These are phyloP conservation scores for Phengaris arion DNA, from an alignment of 2,888 invertebrate genomes.

Conservation along the genomic window DNA sequence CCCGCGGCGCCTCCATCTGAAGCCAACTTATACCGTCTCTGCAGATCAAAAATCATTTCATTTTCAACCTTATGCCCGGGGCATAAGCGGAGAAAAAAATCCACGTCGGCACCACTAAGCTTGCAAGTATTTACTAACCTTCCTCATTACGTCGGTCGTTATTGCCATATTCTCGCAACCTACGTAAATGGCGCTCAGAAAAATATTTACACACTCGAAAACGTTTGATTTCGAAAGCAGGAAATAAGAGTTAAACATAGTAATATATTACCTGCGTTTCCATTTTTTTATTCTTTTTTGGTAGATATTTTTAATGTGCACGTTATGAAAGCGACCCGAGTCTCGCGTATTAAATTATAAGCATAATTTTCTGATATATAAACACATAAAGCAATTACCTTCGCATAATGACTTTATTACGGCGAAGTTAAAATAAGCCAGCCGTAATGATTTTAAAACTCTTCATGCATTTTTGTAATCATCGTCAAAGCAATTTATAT, in stretches of 20 bases:
- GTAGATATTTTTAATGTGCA: slow-evolving; percentile 26
- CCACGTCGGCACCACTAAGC: slow-evolving; percentile 37
- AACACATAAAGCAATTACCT: slow-evolving; percentile 28
- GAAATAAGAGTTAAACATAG: slow-evolving; percentile 30
- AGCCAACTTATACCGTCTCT: slow-evolving; percentile 54
- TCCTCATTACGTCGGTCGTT: slow-evolving; percentile 71
- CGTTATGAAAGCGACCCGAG: slow-evolving; percentile 9
- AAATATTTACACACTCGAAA: slow-evolving; percentile 67
- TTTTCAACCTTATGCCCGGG: slow-evolving; percentile 51
- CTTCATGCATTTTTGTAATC: slow-evolving; percentile 3
- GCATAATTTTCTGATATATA: slow-evolving; percentile 28
- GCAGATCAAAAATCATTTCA: slow-evolving; percentile 46
- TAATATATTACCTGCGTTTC: slow-evolving; percentile 1
- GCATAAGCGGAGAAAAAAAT: slow-evolving; percentile 29
- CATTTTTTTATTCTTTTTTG: not conserved
- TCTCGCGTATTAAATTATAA: slow-evolving; percentile 25
- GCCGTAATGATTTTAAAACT: slow-evolving; percentile 24
- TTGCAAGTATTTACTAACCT: slow-evolving; percentile 56
- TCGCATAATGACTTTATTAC: slow-evolving; percentile 28
- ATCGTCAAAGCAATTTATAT: slow-evolving; percentile 11
- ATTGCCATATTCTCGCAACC: slow-evolving; percentile 64
- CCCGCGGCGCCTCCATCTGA: slow-evolving; percentile 60
- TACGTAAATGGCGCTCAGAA: slow-evolving; percentile 64
- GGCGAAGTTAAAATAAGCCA: slow-evolving; percentile 25
- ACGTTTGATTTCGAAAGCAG: slow-evolving; percentile 46